Evolutionary conservation across 2,113 vertebrate genomes (phyloP).

Genomic region (crab-eating macaque (Macaca fascicularis)): T2T-MFA8v1.1 NC_088394.1:78977001-78977500

Average conservation of each 20-base stretch:
- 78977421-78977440: background rate
- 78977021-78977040: slow-evolving; percentile 72
- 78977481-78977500: slow-evolving; percentile 42
- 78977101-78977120: background rate
- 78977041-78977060: slow-evolving; percentile 77
- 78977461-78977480: slow-evolving; percentile 44
- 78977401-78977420: background rate
- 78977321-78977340: slow-evolving; percentile 25
- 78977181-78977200: background rate
- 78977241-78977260: background rate
- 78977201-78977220: background rate
- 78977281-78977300: background rate
- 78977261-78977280: background rate
- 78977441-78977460: background rate
- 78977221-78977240: background rate
- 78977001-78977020: slow-evolving; percentile 78
- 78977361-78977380: background rate
- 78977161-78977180: background rate
- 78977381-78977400: slow-evolving; percentile 5
- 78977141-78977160: slow-evolving; percentile 10
- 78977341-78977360: background rate
- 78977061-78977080: slow-evolving; percentile 60
- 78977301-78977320: slow-evolving; percentile 35
- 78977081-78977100: slow-evolving; percentile 32
- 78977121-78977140: background rate